Evolutionary conservation across 2,113 vertebrate species (phyloP).

Genomic region (Spea bombifrons): DNA sequence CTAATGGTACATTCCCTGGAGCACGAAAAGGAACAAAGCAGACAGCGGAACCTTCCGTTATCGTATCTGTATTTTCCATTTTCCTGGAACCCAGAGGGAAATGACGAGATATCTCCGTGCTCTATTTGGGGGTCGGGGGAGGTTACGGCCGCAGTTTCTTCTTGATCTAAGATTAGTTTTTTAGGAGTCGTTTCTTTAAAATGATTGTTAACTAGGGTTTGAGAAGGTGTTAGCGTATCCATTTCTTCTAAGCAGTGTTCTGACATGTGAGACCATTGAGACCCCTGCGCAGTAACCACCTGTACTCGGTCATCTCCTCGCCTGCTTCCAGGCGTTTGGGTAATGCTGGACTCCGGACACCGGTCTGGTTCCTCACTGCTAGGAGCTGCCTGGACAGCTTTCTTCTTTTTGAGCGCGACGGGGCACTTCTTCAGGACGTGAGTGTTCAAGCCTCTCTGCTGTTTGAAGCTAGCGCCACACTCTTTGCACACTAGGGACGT

Average conservation of each 20-base stretch:
- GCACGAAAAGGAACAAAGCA: slow-evolving; percentile 75
- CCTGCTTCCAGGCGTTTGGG: background rate
- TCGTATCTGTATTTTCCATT: slow-evolving; percentile 61
- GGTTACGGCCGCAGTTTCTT: background rate
- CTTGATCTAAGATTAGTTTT: background rate
- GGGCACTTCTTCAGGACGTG: slow-evolving; percentile 82
- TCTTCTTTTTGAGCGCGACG: slow-evolving; percentile 62
- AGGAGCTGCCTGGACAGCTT: slow-evolving; percentile 43
- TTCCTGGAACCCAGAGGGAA: background rate
- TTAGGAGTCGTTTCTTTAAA: slow-evolving; percentile 1
- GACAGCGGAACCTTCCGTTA: slow-evolving; percentile 77
- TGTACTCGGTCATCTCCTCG: background rate
- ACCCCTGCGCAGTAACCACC: background rate
- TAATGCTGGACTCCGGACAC: too few species aligned
- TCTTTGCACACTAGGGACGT: slow-evolving; percentile 65
- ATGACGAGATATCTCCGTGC: accelerated
- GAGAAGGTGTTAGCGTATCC: background rate
- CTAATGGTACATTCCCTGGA: slow-evolving; percentile 71
- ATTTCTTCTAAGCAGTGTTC: background rate
- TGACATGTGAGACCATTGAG: background rate
- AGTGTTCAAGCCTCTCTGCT: slow-evolving; percentile 80
- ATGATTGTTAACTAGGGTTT: background rate
- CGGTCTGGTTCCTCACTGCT: background rate
- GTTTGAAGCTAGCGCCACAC: slow-evolving; percentile 84
- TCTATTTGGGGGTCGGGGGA: too few species aligned